These are phyloP conservation scores for Azorinus chamasolen DNA, from an alignment of 2,888 invertebrate genomes.

Conservation along the genomic window DNA sequence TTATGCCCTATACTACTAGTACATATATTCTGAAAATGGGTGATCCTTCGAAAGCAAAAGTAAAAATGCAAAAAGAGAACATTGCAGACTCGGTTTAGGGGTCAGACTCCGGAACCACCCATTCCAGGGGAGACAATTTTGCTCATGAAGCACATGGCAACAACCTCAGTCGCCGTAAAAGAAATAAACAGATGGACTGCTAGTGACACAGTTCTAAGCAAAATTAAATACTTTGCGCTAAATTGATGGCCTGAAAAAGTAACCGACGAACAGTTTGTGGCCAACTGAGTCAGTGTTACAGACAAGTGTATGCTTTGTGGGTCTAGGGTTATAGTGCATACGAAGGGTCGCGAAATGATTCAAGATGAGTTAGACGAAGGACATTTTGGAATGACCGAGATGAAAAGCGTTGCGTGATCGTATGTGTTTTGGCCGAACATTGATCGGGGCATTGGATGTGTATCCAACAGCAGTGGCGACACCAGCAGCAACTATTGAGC, in stretches of 20 bases:
- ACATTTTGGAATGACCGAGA: slow-evolving; percentile 63
- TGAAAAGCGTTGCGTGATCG: slow-evolving; percentile 63
- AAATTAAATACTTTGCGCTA: background rate
- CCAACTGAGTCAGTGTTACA: too few species aligned
- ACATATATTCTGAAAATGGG: too few species aligned
- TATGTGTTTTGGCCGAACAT: slow-evolving; percentile 69
- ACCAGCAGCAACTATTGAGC: slow-evolving; percentile 38
- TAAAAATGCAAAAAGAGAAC: too few species aligned
- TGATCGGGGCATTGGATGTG: slow-evolving; percentile 51
- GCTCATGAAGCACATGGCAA: slow-evolving; percentile 1
- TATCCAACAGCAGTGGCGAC: slow-evolving; percentile 29
- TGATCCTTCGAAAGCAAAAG: too few species aligned
- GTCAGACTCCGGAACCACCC: slow-evolving; percentile 17
- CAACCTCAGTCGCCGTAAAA: slow-evolving; percentile 1
- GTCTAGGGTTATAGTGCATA: background rate
- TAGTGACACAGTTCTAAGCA: background rate
- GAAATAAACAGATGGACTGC: background rate
- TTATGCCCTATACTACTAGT: too few species aligned
- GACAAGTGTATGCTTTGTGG: slow-evolving; percentile 15
- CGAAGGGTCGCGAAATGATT: background rate
- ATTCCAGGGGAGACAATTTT: slow-evolving; percentile 12
- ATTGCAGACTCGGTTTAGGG: too few species aligned
- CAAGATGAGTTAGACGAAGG: slow-evolving; percentile 24
- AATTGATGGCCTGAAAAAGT: slow-evolving; percentile 1
- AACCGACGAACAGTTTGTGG: background rate